A percentile compares a stretch with the other conserved stretches of the same genome.
Conservation (phyloP, 2,113 vertebrate genomes). For the Daphoenositta chrysoptera region DNA sequence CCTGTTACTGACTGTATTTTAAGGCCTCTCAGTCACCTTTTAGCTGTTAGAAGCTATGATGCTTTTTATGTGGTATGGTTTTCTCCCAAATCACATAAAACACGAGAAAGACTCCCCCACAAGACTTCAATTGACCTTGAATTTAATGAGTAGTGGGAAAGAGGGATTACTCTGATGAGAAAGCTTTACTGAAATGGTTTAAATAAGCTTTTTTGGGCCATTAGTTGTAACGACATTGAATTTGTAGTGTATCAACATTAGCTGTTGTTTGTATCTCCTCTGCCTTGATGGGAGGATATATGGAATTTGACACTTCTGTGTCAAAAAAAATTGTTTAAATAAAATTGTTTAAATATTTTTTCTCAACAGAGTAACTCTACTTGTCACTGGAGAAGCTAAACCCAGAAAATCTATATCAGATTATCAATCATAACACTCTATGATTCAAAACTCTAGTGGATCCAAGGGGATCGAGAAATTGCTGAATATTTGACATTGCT, state of each 20-base stretch:
- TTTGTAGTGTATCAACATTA: background rate
- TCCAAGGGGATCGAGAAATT: background rate
- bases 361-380: background rate
- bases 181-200: background rate
- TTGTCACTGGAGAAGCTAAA: background rate
- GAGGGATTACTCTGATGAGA: background rate
- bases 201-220: background rate
- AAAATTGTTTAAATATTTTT: background rate
- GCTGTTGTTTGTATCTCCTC: background rate
- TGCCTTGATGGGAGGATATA: background rate
- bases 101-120: background rate
- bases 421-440: background rate
- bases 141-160: background rate
- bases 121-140: background rate
- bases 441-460: background rate
- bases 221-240: background rate
- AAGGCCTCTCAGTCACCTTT: background rate
- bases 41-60: background rate
- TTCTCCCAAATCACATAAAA: background rate
- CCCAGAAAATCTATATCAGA: background rate
- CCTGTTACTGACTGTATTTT: background rate
- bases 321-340: background rate
- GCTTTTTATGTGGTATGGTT: background rate
- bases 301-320: background rate
- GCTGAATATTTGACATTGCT: background rate